A percentile compares a stretch with the other conserved stretches of the same genome.
Evolutionary conservation across 1,140 invertebrate genomes (phyloP).

Genomic region (Gryllus bimaculatus): DNA sequence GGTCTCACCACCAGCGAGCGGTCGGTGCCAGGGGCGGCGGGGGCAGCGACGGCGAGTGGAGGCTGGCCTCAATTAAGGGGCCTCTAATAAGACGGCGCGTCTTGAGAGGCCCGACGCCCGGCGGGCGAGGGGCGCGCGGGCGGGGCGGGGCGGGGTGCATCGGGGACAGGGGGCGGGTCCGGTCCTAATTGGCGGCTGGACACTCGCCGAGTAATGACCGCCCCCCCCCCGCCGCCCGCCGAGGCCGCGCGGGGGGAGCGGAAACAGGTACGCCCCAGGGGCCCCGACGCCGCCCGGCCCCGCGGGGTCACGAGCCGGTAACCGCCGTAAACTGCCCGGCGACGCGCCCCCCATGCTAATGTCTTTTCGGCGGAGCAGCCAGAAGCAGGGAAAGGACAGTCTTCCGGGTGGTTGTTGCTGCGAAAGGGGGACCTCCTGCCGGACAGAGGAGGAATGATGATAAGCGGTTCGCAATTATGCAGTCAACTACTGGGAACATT

Average conservation of each 20-base stretch:
- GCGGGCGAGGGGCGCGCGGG: too few species aligned
- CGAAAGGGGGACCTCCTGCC: too few species aligned
- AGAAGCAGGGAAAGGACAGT: neutral
- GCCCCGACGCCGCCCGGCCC: too few species aligned
- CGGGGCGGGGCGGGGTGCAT: neutral
- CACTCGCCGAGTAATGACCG: constrained; percentile 2
- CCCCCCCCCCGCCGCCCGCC: too few species aligned
- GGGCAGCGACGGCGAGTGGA: neutral
- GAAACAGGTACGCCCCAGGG: neutral
- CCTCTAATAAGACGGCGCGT: neutral
- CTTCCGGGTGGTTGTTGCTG: too few species aligned
- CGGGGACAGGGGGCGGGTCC: neutral
- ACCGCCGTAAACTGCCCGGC: neutral
- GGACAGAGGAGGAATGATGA: too few species aligned
- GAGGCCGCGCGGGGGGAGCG: too few species aligned
- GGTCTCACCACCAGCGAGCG: neutral
- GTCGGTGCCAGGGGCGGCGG: neutral
- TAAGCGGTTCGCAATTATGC: too few species aligned
- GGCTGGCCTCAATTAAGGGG: neutral
- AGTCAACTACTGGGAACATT: too few species aligned
- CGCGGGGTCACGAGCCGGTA: neutral
- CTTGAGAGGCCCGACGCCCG: neutral
- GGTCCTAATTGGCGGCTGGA: neutral
- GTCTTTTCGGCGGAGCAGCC: neutral
- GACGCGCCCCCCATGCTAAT: neutral